Percentiles rank a stretch among this genome's conserved stretches.
These are phyloP conservation scores for Dasyurus viverrinus DNA, from an alignment of 2,113 vertebrate genomes.

Conservation along the genomic window DNA sequence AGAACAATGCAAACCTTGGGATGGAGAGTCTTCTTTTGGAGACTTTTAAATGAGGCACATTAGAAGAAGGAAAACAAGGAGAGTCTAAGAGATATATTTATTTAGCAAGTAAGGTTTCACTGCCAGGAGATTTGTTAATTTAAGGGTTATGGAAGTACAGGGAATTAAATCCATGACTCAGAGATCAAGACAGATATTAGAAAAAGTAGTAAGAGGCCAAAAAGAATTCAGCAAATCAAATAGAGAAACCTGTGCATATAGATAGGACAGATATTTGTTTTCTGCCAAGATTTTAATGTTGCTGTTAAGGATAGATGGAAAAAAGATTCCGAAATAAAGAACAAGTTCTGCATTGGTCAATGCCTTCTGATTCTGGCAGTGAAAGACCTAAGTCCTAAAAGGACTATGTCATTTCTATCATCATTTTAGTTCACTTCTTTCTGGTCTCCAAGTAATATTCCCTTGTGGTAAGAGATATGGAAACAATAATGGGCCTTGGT, in stretches of 20 bases:
- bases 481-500: not conserved
- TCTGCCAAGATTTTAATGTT: not conserved
- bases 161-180: not conserved
- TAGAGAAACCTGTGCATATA: not conserved
- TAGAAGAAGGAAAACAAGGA: not conserved
- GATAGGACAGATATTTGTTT: not conserved
- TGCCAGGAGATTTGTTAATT: not conserved
- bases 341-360: not conserved
- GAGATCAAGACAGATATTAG: not conserved
- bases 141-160: not conserved
- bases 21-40: not conserved
- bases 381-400: not conserved
- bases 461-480: not conserved
- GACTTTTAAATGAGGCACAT: not conserved
- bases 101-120: not conserved
- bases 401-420: not conserved
- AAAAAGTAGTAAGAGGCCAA: not conserved
- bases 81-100: not conserved
- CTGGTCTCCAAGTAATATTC: not conserved
- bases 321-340: not conserved
- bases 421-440: not conserved
- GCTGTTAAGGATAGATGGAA: not conserved
- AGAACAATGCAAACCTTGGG: not conserved
- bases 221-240: not conserved
- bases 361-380: not conserved